These are phyloP conservation scores for Leptinotarsa juncta DNA, from an alignment of 2,888 invertebrate genomes.

Conservation along the genomic window DNA sequence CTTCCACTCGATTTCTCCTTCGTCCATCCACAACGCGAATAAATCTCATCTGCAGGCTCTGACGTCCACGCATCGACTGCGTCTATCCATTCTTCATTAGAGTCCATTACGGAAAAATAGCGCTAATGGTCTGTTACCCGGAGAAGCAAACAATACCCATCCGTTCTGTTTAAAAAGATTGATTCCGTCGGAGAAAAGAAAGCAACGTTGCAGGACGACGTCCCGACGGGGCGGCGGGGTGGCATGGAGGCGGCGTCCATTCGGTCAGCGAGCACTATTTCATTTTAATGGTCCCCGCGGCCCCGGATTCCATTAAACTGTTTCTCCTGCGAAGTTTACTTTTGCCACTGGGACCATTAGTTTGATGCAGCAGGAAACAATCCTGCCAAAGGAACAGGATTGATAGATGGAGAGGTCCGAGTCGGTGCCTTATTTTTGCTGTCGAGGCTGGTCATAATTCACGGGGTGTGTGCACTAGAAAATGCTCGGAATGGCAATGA, in stretches of 20 bases:
- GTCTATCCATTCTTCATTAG: constrained; percentile 49
- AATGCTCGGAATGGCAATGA: constrained; percentile 5
- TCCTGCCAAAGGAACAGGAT: constrained; percentile 64
- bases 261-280: constrained; percentile 66
- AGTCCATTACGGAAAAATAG: constrained; percentile 61
- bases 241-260: constrained; percentile 48
- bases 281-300: constrained; percentile 71
- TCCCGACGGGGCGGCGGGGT: constrained; percentile 37
- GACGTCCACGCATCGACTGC: constrained; percentile 13
- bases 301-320: constrained; percentile 71
- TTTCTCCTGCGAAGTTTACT: constrained; percentile 68
- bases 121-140: constrained; percentile 57
- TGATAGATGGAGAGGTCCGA: constrained; percentile 59
- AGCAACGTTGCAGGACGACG: constrained; percentile 29
- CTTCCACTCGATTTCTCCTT: not conserved
- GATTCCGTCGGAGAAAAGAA: constrained; percentile 46
- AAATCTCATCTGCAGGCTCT: constrained; percentile 9
- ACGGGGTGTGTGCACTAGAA: constrained; percentile 34
- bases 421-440: constrained; percentile 61
- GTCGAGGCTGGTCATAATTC: constrained; percentile 62
- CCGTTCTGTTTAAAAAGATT: constrained; percentile 63
- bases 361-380: constrained; percentile 68
- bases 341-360: constrained; percentile 68
- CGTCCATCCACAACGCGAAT: constrained; percentile 3
- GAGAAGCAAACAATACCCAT: constrained; percentile 61